These are phyloP conservation scores for Drosophila oshimai DNA, from an alignment of 1,140 invertebrate species.

Conservation along the genomic window DNA sequence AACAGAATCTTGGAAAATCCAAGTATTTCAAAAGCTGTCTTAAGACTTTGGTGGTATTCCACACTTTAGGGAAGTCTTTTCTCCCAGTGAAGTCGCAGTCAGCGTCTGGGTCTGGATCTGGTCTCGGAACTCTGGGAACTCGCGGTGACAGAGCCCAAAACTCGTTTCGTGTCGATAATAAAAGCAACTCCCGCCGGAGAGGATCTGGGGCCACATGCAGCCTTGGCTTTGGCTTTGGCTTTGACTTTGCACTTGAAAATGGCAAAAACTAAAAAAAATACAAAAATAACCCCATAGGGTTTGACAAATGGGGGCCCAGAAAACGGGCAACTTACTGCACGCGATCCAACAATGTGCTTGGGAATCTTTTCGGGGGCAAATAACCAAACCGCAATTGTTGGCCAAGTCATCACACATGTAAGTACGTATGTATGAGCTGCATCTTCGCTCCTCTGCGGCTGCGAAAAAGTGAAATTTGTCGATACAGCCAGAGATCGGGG, in stretches of 20 bases:
- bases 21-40: no score
- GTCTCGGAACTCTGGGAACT: constrained; percentile 25
- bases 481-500: constrained; percentile 44
- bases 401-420: constrained; percentile 24
- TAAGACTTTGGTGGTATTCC: background rate
- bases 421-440: constrained; percentile 14
- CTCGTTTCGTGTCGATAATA: constrained; percentile 71
- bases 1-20: no score
- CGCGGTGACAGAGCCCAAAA: constrained; percentile 23
- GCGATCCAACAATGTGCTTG: constrained; percentile 71
- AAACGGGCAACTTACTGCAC: constrained; percentile 33
- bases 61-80: background rate
- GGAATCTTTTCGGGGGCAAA: constrained; percentile 61
- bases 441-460: constrained; percentile 37
- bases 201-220: constrained; percentile 40
- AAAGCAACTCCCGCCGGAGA: constrained; percentile 36
- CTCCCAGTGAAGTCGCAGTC: constrained; percentile 6
- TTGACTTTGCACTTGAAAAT: constrained; percentile 76
- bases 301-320: constrained; percentile 46
- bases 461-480: constrained; percentile 77
- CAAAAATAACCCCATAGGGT: constrained; percentile 28
- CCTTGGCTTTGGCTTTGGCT: constrained; percentile 74
- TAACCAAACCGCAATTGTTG: constrained; percentile 54
- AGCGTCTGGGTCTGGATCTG: constrained; percentile 14
- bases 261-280: background rate